phyloP scores from a whole-genome alignment of 2,113 vertebrate species.

The Gallinago jamesoni region DNA sequence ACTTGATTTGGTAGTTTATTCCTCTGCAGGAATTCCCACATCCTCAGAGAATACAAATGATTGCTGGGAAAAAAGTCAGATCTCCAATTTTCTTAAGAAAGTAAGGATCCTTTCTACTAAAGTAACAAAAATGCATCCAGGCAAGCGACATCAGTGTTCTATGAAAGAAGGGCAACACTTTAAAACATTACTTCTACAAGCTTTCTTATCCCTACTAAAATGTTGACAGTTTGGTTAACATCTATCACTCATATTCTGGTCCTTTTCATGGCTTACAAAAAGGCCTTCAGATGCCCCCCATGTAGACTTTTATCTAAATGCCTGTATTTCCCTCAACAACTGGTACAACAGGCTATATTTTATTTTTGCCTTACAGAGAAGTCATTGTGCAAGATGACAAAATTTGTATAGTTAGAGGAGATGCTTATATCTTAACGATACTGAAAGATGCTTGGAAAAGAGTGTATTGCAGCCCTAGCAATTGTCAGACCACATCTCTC shows the following conservation, averaged over 20 bases:
- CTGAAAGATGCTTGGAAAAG: slow-evolving; percentile 16
- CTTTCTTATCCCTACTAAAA: background rate
- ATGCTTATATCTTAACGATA: background rate
- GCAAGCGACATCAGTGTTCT: background rate
- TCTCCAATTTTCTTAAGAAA: background rate
- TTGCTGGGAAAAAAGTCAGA: background rate
- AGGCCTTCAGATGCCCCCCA: background rate
- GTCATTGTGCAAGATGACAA: background rate
- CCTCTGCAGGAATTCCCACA: background rate
- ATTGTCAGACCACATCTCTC: slow-evolving; percentile 44
- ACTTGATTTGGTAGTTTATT: background rate
- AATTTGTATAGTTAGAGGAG: background rate
- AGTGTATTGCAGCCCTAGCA: background rate
- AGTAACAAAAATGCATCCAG: background rate
- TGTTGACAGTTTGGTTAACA: background rate
- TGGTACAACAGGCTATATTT: background rate
- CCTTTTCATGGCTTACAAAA: background rate
- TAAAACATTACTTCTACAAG: background rate
- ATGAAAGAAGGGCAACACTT: background rate
- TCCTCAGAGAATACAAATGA: background rate
- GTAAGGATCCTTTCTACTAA: no score
- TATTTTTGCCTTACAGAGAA: slow-evolving; percentile 13
- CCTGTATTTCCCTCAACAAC: background rate
- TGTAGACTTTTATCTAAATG: background rate
- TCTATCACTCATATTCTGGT: background rate